Evolutionary conservation across 1,140 invertebrate species (phyloP), one percentile per base, ranked within the genome.

Genomic region (Drosophila bocki): DNA sequence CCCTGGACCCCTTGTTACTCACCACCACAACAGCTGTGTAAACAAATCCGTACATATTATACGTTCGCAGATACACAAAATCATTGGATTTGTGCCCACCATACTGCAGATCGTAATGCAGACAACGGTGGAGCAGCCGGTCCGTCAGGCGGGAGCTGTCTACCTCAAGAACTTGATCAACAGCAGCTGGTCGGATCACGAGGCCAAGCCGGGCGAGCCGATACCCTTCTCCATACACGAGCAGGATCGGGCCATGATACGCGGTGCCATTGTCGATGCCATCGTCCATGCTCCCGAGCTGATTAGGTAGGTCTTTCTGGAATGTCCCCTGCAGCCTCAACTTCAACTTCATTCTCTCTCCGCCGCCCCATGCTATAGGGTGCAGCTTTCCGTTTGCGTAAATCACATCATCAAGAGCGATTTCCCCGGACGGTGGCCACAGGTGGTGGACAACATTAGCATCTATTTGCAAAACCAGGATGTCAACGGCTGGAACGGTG

Each of bases 81-180:
- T 99, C 62, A 98, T 98, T 94, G 98, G 98, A 37, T 99, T 99
- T 94, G 96, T 97, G 51, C 98, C 98, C 37, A 95, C 96, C 47
- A 94, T 99, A 22, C 94, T 99, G 15, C 97, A 99, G 95, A 96
- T 99, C 69, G 96, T 99, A 13, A 98, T 99, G 97, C 95, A 96
- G 91, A 95, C 95, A 88, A 96, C 98, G 77, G 94, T 98, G 42
- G 97, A 99, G 44, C 96, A 98, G 95, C 97, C 98, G 76, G 96
- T 99, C 0, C 94, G 98, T 77, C 98, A 99, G 95, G 98, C 99
- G 75, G 98, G 97, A 94, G 98, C 97, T 33, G 98, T 99, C 78
- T 99, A 99, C 94, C 93, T 99, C 50, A 99, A 99, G 94, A 99
- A 99, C 94, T 94, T 99, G 91, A 95, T 99, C 39, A 96, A 95